phyloP scores from a whole-genome alignment of 1,140 invertebrate species.

The Diuraphis noxia region DNA sequence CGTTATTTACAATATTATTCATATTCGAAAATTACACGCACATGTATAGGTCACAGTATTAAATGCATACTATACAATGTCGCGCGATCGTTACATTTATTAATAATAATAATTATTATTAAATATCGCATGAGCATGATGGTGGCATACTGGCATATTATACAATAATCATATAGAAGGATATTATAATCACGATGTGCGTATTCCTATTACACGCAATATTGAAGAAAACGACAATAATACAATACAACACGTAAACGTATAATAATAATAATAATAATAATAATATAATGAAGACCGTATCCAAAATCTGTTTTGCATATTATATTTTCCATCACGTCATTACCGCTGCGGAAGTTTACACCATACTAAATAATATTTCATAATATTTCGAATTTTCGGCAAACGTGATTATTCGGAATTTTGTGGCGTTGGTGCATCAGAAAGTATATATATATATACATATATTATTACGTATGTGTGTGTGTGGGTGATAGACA shows the following conservation, averaged over 20 bases:
- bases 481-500: background rate
- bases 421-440: background rate
- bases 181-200: background rate
- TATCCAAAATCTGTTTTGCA: background rate
- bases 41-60: background rate
- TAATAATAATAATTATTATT: background rate
- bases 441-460: background rate
- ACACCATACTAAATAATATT: background rate
- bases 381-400: slow-evolving; percentile 28
- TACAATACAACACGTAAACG: background rate
- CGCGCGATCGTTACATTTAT: background rate
- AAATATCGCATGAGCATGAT: background rate
- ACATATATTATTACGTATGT: background rate
- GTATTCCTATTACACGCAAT: background rate
- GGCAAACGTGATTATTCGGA: slow-evolving; percentile 42
- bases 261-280: background rate
- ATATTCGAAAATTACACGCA: background rate
- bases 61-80: too few species aligned
- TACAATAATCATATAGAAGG: background rate
- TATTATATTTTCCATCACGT: background rate
- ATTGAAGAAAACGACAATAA: background rate
- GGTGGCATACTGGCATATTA: too few species aligned
- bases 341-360: background rate
- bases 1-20: slow-evolving; percentile 1
- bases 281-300: background rate